phyloP scores from a whole-genome alignment of 2,113 vertebrate genomes.

The Sander lucioperca region DNA sequence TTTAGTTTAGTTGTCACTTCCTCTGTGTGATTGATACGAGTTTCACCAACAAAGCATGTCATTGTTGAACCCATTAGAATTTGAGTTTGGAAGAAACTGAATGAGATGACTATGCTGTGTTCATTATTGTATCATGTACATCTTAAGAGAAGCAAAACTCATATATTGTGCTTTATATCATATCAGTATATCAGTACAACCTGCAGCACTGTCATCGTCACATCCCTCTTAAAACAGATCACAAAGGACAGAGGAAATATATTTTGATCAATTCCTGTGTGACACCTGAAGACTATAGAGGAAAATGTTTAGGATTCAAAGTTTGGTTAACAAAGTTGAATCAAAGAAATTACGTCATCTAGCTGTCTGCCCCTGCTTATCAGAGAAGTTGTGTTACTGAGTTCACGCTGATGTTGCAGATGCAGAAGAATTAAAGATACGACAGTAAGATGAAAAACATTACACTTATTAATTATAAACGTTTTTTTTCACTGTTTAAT shows the following conservation, averaged over 20 bases:
- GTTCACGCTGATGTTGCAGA: conserved; percentile 5
- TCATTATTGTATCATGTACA: not conserved
- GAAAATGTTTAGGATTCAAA: not conserved
- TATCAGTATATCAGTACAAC: not conserved
- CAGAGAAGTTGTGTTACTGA: conserved; percentile 1
- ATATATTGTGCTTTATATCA: not conserved
- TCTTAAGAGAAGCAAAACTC: not conserved
- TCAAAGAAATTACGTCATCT: not conserved
- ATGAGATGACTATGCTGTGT: not conserved
- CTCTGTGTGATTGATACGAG: not conserved
- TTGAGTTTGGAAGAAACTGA: not conserved
- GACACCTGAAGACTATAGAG: not conserved
- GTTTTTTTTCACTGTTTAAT: conserved; percentile 5
- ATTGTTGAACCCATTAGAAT: not conserved
- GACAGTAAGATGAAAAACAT: not conserved
- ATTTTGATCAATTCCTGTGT: not conserved
- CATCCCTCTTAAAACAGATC: not conserved
- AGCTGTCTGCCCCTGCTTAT: not conserved
- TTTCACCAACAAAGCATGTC: not conserved
- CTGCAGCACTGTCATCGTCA: not conserved
- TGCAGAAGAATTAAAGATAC: conserved; percentile 6
- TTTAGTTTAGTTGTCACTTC: not conserved
- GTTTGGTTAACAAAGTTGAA: not conserved
- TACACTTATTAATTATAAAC: conserved; percentile 4
- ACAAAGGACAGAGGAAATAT: not conserved